Conservation (phyloP, 2,113 vertebrate species). For the Pelodiscus sinensis region DNA sequence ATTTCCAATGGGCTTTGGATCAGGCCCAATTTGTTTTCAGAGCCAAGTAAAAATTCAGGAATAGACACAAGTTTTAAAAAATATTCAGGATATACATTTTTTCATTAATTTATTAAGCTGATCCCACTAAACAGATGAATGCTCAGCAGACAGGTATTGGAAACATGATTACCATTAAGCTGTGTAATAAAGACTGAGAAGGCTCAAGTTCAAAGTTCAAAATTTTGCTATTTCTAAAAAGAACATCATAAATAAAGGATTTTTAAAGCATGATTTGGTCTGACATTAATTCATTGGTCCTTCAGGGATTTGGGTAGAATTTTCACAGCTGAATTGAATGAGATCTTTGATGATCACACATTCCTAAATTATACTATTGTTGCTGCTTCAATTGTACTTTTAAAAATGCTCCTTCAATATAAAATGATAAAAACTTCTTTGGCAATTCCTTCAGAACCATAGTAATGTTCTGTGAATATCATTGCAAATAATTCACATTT, state of each 20-base stretch:
- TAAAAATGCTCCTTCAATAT: neutral
- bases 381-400: constrained; percentile 53
- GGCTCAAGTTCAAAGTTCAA: neutral
- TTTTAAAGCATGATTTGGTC: constrained; percentile 32
- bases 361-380: constrained; percentile 14
- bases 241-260: constrained; percentile 3
- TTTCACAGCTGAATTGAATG: neutral
- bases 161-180: neutral
- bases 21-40: neutral
- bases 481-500: neutral
- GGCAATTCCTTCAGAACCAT: constrained; percentile 6
- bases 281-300: constrained; percentile 41
- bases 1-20: neutral
- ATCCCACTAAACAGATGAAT: neutral
- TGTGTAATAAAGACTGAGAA: neutral
- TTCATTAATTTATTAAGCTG: neutral
- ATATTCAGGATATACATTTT: neutral
- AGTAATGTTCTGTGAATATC: constrained; percentile 18
- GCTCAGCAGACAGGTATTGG: neutral
- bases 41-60: neutral
- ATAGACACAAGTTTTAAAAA: neutral
- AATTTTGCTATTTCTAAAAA: neutral
- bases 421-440: constrained; percentile 52
- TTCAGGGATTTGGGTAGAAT: constrained; percentile 51
- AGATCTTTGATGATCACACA: constrained; percentile 23